These are phyloP conservation scores for Pediacus dermestoides DNA, from an alignment of 2,888 invertebrate genomes.

Conservation along the genomic window DNA sequence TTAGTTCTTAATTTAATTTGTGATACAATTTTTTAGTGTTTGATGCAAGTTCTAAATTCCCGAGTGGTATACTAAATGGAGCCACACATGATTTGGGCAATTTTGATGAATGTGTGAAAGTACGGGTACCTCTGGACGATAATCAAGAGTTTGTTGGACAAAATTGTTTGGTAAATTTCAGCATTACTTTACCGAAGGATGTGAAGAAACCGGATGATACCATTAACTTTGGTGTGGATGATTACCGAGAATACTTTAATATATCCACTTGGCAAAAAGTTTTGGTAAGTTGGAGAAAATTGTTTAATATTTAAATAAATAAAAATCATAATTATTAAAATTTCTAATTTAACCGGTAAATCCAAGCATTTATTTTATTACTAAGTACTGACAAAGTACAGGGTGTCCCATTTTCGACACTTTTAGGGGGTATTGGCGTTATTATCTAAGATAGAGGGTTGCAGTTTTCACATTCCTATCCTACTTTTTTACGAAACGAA, in stretches of 20 bases:
- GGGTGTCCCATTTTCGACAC: too few relatives aligned
- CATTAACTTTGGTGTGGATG: slow-evolving; percentile 8
- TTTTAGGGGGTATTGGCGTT: too few relatives aligned
- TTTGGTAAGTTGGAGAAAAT: slow-evolving; percentile 21
- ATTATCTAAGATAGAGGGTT: too few relatives aligned
- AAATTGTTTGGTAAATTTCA: slow-evolving; percentile 61
- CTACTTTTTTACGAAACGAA: too few relatives aligned
- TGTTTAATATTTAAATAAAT: too few relatives aligned
- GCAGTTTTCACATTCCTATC: too few relatives aligned
- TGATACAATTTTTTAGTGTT: slow-evolving; percentile 63
- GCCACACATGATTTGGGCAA: slow-evolving; percentile 67
- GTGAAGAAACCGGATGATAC: not conserved
- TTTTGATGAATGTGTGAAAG: slow-evolving; percentile 64
- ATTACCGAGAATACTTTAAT: slow-evolving; percentile 21
- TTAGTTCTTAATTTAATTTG: too few relatives aligned
- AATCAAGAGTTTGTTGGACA: slow-evolving; percentile 53
- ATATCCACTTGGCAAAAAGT: slow-evolving; percentile 31
- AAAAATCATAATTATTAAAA: too few relatives aligned
- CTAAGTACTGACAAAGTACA: too few relatives aligned
- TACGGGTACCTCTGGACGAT: slow-evolving; percentile 28
- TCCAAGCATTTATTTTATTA: too few relatives aligned
- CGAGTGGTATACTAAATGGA: slow-evolving; percentile 63
- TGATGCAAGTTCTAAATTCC: slow-evolving; percentile 67
- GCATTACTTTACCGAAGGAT: slow-evolving; percentile 37
- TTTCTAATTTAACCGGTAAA: too few relatives aligned